phyloP scores from a whole-genome alignment of 2,888 invertebrate species.

The Coelinius sp. region DNA sequence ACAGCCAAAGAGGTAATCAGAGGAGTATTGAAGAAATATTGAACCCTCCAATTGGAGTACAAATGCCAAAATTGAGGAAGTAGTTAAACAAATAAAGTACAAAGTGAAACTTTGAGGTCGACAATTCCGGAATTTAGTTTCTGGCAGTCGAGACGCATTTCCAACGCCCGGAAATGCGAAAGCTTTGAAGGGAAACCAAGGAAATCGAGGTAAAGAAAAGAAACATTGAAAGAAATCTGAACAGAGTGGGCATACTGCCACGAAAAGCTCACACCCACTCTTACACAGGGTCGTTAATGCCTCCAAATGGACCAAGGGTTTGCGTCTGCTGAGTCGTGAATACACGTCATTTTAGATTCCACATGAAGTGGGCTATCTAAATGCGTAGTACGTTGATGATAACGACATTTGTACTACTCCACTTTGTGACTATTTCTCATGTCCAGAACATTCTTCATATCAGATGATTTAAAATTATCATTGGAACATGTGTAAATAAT shows the following conservation, averaged over 20 bases:
- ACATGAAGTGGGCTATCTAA: constrained; percentile 56
- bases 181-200: constrained; percentile 12
- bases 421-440: constrained; percentile 4
- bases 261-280: constrained; percentile 21
- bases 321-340: constrained; percentile 18
- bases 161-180: constrained; percentile 2
- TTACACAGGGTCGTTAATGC: constrained; percentile 18
- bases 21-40: neutral
- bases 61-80: neutral
- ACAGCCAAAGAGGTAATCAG: neutral
- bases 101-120: constrained; percentile 9
- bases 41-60: neutral
- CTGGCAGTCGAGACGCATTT: constrained; percentile 26
- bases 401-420: constrained; percentile 49
- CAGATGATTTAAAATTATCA: neutral
- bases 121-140: constrained; percentile 18
- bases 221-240: constrained; percentile 1
- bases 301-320: constrained; percentile 21
- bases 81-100: neutral
- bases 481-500: neutral
- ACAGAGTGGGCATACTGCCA: constrained; percentile 12
- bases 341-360: constrained; percentile 31
- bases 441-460: neutral
- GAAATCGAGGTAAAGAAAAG: constrained; percentile 1
- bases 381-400: constrained; percentile 44